A percentile compares a stretch with the other conserved stretches of the same genome.
phyloP scores from a whole-genome alignment of 2,888 invertebrate species.

The Auanema sp. region DNA sequence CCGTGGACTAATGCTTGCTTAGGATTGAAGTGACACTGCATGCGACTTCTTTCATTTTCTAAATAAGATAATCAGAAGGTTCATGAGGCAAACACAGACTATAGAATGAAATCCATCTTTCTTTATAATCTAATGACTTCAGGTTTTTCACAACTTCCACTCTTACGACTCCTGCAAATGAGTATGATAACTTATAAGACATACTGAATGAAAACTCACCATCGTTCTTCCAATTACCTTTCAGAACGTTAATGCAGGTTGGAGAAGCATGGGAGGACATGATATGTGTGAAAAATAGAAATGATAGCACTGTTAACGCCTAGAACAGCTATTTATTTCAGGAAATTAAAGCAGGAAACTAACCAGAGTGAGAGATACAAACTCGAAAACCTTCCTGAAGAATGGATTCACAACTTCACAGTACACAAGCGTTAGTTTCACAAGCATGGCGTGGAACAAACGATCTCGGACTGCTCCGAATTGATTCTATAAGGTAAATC shows the following conservation, averaged over 20 bases:
- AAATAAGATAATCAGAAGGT: constrained; percentile 7
- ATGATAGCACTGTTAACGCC: constrained; percentile 83
- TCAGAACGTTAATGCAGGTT: constrained; percentile 79
- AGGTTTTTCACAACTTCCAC: constrained; percentile 77
- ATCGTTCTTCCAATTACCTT: constrained; percentile 25
- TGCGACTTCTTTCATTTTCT: constrained; percentile 23
- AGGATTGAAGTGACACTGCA: constrained; percentile 35
- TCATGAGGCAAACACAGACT: constrained; percentile 28
- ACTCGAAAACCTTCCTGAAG: constrained; percentile 81
- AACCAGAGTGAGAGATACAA: constrained; percentile 79
- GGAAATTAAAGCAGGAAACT: constrained; percentile 18
- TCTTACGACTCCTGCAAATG: constrained; percentile 77
- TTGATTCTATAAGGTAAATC: constrained; percentile 14
- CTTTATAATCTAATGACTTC: constrained; percentile 39
- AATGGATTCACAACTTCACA: constrained; percentile 83
- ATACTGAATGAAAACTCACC: constrained; percentile 14
- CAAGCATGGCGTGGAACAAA: constrained; percentile 77
- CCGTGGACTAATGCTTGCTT: constrained; percentile 44
- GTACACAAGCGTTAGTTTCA: constrained; percentile 87
- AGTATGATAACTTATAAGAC: neutral
- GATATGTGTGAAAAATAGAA: constrained; percentile 90
- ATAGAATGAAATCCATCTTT: constrained; percentile 30
- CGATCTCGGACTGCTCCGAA: constrained; percentile 46
- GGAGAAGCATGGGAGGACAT: constrained; percentile 89
- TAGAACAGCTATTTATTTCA: constrained; percentile 61